Evolutionary conservation across 2,113 vertebrate species (phyloP), one percentile per base, ranked within the genome.

Genomic region (Eira barbara): DNA sequence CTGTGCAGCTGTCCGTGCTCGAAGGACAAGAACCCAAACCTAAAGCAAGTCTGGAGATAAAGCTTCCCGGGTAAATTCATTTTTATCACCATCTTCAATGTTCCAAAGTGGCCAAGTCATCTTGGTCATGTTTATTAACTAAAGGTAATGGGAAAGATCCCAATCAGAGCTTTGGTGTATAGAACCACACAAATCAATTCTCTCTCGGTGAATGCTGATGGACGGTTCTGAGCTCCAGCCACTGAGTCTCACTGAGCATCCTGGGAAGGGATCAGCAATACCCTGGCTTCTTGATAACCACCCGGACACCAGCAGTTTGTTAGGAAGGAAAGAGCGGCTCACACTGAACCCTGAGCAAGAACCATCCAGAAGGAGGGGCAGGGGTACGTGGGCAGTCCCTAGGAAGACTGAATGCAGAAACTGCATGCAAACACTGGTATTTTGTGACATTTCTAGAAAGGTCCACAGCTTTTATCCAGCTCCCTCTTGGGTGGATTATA

Each of bases 31-130:
- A 97, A 74, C 45, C 97, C 97, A 95, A 96, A 97, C 82, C 69
- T 0, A 4, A 98, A 98, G 96, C 98, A 96, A 97, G 98, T 98
- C 97, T 81, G 87, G 95, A 98, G 98, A 98, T 98, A 97, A 98
- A 96, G 65, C 79, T 86, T 94, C 92, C 86, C 85, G 59, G 92
- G 45, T 91, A 98, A 76, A 98, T 96, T 91, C 96, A 95, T 91
- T 96, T 93, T 91, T 91, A 94, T 91, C 73, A 76, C 83, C 31
- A 55, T 74, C 84, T 94, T 90, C 57, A 47, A 15, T 29, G 80
- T 65, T 91, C 89, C 79, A 69, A 79, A 98, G 80, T 91, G 89
- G 95, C 83, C 61, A 81, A 97, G 97, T 96, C 82, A 0, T 73
- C 89, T 94, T 52, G 96, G 98, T 97, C 94, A 90, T 95, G 97